A percentile compares a stretch with the other conserved stretches of the same genome.
These are phyloP conservation scores for Sander lucioperca DNA, from an alignment of 2,113 vertebrate genomes.

Conservation along the genomic window DNA sequence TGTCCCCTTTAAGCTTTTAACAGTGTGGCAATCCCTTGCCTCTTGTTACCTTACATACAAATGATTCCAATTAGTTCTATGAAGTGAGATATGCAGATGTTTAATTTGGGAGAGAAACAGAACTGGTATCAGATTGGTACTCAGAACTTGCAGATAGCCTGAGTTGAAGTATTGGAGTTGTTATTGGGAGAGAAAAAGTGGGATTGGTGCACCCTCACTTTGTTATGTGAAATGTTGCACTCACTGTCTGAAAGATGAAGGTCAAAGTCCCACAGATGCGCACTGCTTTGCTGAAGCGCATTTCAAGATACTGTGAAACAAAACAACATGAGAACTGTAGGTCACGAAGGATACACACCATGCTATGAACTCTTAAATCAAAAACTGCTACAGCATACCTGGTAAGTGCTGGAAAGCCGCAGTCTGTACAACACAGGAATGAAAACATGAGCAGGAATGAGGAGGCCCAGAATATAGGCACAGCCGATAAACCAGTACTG, in stretches of 20 bases:
- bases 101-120: background rate
- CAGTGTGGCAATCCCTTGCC: background rate
- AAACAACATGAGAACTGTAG: background rate
- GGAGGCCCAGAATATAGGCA: slow-evolving; percentile 91
- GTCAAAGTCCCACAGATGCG: slow-evolving; percentile 91
- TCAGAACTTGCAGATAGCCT: background rate
- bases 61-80: background rate
- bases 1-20: background rate
- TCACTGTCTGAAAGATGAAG: slow-evolving; percentile 97
- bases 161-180: no score
- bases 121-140: background rate
- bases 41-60: background rate
- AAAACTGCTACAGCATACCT: slow-evolving; percentile 78
- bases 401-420: slow-evolving; percentile 90
- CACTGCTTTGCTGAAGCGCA: slow-evolving; percentile 93
- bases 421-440: slow-evolving; percentile 94
- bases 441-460: slow-evolving; percentile 94
- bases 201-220: background rate
- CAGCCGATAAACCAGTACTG: slow-evolving; percentile 98
- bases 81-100: background rate
- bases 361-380: background rate
- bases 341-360: background rate
- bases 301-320: slow-evolving; percentile 90
- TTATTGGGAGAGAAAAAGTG: background rate
- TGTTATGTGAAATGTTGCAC: slow-evolving; percentile 40